phyloP scores from a whole-genome alignment of 2,113 vertebrate genomes.

The Alouatta palliata region DNA sequence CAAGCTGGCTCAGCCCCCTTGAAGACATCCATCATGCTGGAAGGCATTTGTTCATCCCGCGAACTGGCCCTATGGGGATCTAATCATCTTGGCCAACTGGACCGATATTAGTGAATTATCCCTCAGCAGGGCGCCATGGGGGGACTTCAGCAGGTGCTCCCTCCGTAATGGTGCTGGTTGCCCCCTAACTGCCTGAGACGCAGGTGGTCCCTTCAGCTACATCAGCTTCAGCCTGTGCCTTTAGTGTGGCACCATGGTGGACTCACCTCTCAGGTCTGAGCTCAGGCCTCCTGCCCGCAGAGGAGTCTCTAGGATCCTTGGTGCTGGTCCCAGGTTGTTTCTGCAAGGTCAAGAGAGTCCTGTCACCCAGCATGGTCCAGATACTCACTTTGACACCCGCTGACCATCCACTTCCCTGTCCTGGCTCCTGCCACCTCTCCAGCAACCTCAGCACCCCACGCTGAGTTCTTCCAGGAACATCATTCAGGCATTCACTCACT shows the following conservation, averaged over 20 bases:
- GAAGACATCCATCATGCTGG: accelerated
- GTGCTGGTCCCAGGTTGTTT: accelerated
- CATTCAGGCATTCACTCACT: neutral
- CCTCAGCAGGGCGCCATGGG: neutral
- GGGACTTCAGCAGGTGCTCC: neutral
- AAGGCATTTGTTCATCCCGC: neutral
- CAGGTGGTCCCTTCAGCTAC: neutral
- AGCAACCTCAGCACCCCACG: too few relatives aligned
- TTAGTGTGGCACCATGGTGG: accelerated
- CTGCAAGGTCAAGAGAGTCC: conserved; percentile 27
- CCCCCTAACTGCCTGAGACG: neutral
- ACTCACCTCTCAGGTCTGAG: conserved; percentile 43
- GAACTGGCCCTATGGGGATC: neutral
- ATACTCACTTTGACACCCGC: neutral
- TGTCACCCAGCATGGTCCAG: accelerated
- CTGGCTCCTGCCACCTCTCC: neutral
- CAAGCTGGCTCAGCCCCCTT: accelerated
- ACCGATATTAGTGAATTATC: accelerated
- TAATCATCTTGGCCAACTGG: neutral
- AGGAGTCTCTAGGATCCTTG: neutral
- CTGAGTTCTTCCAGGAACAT: neutral
- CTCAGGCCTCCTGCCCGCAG: neutral
- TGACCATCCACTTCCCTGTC: accelerated
- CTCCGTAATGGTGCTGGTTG: accelerated
- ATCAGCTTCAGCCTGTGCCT: neutral